Conservation (phyloP, 2,888 invertebrate species). For the Euspilapteryx auroguttella region DNA sequence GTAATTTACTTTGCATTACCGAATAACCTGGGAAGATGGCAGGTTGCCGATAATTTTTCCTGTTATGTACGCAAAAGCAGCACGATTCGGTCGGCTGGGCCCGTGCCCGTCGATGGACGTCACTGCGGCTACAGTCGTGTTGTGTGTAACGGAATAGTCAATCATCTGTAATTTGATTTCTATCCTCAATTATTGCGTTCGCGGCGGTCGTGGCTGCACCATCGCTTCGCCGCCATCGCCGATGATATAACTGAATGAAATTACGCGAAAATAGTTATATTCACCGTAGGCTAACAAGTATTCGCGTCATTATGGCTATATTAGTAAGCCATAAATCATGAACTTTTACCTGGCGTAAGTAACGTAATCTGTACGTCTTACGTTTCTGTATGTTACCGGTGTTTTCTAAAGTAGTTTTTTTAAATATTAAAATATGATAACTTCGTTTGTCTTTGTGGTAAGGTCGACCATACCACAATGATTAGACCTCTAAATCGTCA, state of each 20-base stretch:
- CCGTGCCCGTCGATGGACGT: slow-evolving; percentile 30
- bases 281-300: not conserved
- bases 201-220: slow-evolving; percentile 44
- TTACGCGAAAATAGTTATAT: not conserved
- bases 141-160: slow-evolving; percentile 51
- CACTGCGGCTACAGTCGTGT: slow-evolving; percentile 52
- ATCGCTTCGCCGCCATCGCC: slow-evolving; percentile 20
- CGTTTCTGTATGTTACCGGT: too few relatives aligned
- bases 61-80: too few relatives aligned
- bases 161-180: slow-evolving; percentile 61
- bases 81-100: slow-evolving; percentile 36
- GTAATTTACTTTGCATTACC: too few relatives aligned
- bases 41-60: too few relatives aligned
- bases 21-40: too few relatives aligned
- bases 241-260: slow-evolving; percentile 2
- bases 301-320: not conserved
- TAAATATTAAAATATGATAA: too few relatives aligned
- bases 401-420: too few relatives aligned
- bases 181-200: slow-evolving; percentile 60
- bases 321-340: slow-evolving; percentile 1
- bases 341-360: slow-evolving; percentile 1
- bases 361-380: too few relatives aligned
- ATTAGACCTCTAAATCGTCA: too few relatives aligned
- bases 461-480: too few relatives aligned
- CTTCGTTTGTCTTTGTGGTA: too few relatives aligned